Evolutionary conservation across 1,140 invertebrate species (phyloP).

Genomic region (Scaptomyza pallida): DNA sequence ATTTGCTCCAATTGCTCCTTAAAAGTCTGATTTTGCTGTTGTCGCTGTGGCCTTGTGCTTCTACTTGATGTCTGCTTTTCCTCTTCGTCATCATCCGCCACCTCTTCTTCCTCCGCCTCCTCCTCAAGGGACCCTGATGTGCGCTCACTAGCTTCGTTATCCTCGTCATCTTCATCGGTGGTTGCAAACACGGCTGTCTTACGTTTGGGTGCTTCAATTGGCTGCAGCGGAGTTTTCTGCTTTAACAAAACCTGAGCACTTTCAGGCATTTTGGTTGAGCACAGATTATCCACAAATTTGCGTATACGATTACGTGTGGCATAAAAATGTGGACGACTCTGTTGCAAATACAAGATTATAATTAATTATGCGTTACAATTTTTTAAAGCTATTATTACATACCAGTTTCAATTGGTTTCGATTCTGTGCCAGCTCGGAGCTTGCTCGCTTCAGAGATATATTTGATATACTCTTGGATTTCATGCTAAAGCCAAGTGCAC

Average conservation of each 20-base stretch:
- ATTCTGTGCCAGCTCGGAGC: conserved; percentile 51
- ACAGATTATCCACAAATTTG: conserved; percentile 78
- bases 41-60: conserved; percentile 29
- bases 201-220: conserved; percentile 38
- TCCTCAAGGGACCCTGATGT: conserved; percentile 23
- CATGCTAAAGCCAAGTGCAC: conserved; percentile 47
- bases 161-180: conserved; percentile 27
- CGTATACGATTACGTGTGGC: conserved; percentile 76
- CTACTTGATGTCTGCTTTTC: background rate
- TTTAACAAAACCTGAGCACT: conserved; percentile 52
- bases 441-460: conserved; percentile 46
- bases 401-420: conserved; percentile 70
- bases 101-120: conserved; percentile 10
- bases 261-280: conserved; percentile 61
- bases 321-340: conserved; percentile 74
- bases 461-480: conserved; percentile 58
- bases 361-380: background rate
- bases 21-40: conserved; percentile 44
- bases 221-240: conserved; percentile 55
- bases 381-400: background rate
- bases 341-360: background rate
- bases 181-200: background rate
- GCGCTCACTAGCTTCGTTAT: conserved; percentile 1
- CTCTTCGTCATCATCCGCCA: conserved; percentile 8
- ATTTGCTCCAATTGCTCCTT: conserved; percentile 68